Percentiles rank a stretch among this genome's conserved stretches.
Conservation (phyloP, 2,113 vertebrate genomes). For the Macquaria ambigua region DNA sequence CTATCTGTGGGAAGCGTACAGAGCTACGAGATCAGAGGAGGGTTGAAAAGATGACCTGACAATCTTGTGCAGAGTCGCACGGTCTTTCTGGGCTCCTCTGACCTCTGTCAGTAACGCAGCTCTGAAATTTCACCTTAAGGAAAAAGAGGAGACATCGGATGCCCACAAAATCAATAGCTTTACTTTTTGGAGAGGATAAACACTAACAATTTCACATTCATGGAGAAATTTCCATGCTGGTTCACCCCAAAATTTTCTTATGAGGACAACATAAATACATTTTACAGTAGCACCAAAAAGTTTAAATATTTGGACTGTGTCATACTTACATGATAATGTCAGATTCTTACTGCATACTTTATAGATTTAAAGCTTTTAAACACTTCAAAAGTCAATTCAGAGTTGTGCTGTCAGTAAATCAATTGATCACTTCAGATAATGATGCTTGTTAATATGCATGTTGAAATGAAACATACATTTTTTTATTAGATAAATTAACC, state of each 20-base stretch:
- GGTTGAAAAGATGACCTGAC: slow-evolving; percentile 65
- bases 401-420: not conserved
- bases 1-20: slow-evolving; percentile 72
- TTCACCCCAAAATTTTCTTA: slow-evolving; percentile 17
- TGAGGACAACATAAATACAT: not conserved
- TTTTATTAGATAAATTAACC: not conserved
- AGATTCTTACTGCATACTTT: not conserved
- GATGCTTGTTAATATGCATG: not conserved
- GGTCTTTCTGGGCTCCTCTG: slow-evolving; percentile 52
- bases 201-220: slow-evolving; percentile 45
- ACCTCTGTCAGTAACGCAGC: slow-evolving; percentile 61
- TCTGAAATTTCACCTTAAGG: slow-evolving; percentile 59
- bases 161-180: slow-evolving; percentile 76
- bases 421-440: not conserved
- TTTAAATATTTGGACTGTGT: not conserved
- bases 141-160: slow-evolving; percentile 59
- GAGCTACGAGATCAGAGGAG: slow-evolving; percentile 62
- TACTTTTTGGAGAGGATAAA: slow-evolving; percentile 63
- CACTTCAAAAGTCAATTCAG: not conserved
- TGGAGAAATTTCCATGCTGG: slow-evolving; percentile 28
- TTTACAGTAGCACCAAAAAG: not conserved
- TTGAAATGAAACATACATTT: not conserved
- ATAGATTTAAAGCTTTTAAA: not conserved
- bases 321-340: not conserved
- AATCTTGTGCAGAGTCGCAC: slow-evolving; percentile 52